phyloP scores from a whole-genome alignment of 2,797 vertebrate species.

The Etheostoma nigrum region DNA sequence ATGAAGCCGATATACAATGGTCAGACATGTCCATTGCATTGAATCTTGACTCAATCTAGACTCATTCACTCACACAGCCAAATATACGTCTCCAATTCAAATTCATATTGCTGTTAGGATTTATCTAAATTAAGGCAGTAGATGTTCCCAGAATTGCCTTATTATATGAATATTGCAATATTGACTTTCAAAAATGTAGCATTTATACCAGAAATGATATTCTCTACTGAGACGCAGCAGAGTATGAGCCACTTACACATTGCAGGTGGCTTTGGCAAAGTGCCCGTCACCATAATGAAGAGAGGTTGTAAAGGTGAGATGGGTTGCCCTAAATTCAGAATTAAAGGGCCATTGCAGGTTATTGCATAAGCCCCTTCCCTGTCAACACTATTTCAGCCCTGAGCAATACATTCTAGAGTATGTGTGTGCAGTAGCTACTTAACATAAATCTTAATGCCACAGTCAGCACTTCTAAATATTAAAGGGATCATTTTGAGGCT shows the following conservation, averaged over 20 bases:
- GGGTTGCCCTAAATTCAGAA: conserved; percentile 31
- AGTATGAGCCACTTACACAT: conserved; percentile 40
- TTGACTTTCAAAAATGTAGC: conserved; percentile 42
- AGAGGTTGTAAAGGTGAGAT: conserved; percentile 35
- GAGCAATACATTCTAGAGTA: conserved; percentile 21
- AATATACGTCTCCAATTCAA: conserved; percentile 34
- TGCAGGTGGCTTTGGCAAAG: conserved; percentile 54
- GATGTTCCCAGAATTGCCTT: conserved; percentile 48
- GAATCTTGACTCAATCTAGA: conserved; percentile 43
- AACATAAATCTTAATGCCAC: conserved; percentile 31
- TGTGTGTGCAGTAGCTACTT: not conserved
- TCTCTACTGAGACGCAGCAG: conserved; percentile 30
- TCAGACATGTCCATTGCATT: conserved; percentile 30
- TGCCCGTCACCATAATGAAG: conserved; percentile 53
- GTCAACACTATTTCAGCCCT: conserved; percentile 3
- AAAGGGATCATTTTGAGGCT: conserved; percentile 16
- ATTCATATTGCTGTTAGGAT: conserved; percentile 44
- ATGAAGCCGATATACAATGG: conserved; percentile 41
- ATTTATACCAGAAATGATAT: conserved; percentile 49
- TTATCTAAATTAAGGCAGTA: conserved; percentile 51
- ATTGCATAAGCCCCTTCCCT: conserved; percentile 18
- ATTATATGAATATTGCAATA: conserved; percentile 25
- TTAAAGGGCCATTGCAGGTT: conserved; percentile 48
- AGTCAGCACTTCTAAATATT: conserved; percentile 47
- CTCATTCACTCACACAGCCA: conserved; percentile 33